A percentile compares a stretch with the other conserved stretches of the same genome.
These are phyloP conservation scores for Lasioglossum malachurum DNA, from an alignment of 2,888 invertebrate species.

Conservation along the genomic window DNA sequence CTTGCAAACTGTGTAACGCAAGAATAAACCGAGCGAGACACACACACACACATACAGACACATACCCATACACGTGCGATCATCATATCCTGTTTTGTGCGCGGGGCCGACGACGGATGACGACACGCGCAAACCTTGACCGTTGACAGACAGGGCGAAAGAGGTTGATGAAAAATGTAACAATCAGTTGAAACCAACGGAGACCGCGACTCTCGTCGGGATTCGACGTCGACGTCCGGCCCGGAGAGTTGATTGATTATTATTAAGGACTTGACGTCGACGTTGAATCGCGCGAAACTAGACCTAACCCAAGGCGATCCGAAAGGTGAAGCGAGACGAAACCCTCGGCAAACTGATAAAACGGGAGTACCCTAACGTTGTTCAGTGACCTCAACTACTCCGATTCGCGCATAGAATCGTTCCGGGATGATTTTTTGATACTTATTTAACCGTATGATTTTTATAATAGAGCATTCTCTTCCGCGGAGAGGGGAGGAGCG, in stretches of 20 bases:
- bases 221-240: neutral
- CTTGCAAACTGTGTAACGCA: constrained; percentile 67
- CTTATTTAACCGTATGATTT: constrained; percentile 45
- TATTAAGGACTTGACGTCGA: neutral
- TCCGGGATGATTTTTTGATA: constrained; percentile 58
- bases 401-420: constrained; percentile 27
- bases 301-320: constrained; percentile 61
- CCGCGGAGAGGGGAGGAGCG: neutral
- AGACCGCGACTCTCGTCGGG: neutral
- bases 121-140: neutral
- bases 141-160: neutral
- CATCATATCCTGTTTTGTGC: neutral
- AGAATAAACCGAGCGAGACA: constrained; percentile 1
- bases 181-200: constrained; percentile 19
- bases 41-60: neutral
- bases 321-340: neutral
- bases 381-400: constrained; percentile 13
- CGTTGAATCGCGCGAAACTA: constrained; percentile 48
- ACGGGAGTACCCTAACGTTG: neutral
- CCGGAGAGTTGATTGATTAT: neutral
- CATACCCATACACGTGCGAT: neutral
- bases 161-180: constrained; percentile 9
- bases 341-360: neutral
- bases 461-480: constrained; percentile 39
- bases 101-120: neutral